Conservation (phyloP, 2,888 invertebrate genomes). For the Rosalia funebris region DNA sequence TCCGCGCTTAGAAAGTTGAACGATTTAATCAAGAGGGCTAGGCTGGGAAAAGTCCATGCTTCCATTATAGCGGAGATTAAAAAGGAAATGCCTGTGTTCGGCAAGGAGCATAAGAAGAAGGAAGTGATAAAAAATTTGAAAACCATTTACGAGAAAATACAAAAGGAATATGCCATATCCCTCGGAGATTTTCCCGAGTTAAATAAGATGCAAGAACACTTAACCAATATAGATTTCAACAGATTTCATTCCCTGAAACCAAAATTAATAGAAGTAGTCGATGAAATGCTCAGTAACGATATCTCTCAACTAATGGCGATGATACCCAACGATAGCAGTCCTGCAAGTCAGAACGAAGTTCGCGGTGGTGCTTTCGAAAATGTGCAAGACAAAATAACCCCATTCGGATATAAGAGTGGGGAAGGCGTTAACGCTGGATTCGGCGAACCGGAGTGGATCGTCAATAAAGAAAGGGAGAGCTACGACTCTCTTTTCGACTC, state of each 20-base stretch:
- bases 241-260: slow-evolving; percentile 93
- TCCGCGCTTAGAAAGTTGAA: slow-evolving; percentile 96
- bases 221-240: slow-evolving; percentile 89
- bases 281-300: slow-evolving; percentile 94
- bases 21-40: slow-evolving; percentile 95
- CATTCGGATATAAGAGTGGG: slow-evolving; percentile 92
- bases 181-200: slow-evolving; percentile 98
- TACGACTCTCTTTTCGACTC: slow-evolving; percentile 85
- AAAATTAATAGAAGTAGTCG: slow-evolving; percentile 89
- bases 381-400: slow-evolving; percentile 80
- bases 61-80: slow-evolving; percentile 93
- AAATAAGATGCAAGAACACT: slow-evolving; percentile 89
- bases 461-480: slow-evolving; percentile 84
- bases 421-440: slow-evolving; percentile 96
- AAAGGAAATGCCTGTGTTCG: slow-evolving; percentile 96
- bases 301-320: slow-evolving; percentile 95
- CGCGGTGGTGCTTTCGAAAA: slow-evolving; percentile 94
- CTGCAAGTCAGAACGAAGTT: slow-evolving; percentile 38
- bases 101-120: slow-evolving; percentile 96
- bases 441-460: slow-evolving; percentile 97
- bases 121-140: slow-evolving; percentile 93
- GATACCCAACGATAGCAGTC: slow-evolving; percentile 74
- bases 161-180: slow-evolving; percentile 92
- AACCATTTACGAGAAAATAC: slow-evolving; percentile 86
- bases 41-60: slow-evolving; percentile 97